Evolutionary conservation across 2,888 invertebrate genomes (phyloP), one percentile per base, ranked within the genome.

Genomic region (Suillia variegata): DNA sequence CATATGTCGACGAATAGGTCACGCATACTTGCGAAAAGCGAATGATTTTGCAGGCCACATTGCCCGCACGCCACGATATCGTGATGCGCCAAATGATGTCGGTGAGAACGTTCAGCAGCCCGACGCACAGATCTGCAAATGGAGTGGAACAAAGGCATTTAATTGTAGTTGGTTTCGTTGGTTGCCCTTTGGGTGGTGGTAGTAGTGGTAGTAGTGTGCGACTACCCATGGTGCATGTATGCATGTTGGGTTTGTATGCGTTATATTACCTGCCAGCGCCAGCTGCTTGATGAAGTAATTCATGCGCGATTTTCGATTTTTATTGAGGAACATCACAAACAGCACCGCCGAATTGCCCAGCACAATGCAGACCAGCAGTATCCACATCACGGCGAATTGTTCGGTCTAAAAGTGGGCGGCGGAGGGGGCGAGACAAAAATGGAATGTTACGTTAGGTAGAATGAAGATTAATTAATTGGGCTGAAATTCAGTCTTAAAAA

Each of bases 281-380:
- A 96, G 85, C 75, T 96, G 94, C 85, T 93, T 93, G 70, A 96
- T 96, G 83, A 96, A 96, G 84, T 93, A 96, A 81, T 96, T 95
- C 95, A 96, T 96, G 51, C 96, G 85, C 52, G 94, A 94, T 80
- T 94, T 94, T 70, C 94, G 86, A 54, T 91, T 89, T 76, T 93
- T 93, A 67, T 91, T 92, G 71, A 92, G 85, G 58, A 90, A 85
- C 60, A 96, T 86, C 1, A 94, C 93, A 1, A 90, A 88, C 48
- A 96, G 86, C n/a, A 96, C 96, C 0, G 93, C 91, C 17, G 89
- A 85, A 81, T 96, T 96, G 31, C 95, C 92, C 54, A 91, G 85
- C 47, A 96, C 91, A 65, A 96, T 96, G 54, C 93, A 85, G 51
- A 89, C 87, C 78, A 96, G 92, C 26, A 96, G 85, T 62, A 94